Conservation (phyloP, 64 coral and sea anemone genomes). For the Actinia tenebrosa region DNA sequence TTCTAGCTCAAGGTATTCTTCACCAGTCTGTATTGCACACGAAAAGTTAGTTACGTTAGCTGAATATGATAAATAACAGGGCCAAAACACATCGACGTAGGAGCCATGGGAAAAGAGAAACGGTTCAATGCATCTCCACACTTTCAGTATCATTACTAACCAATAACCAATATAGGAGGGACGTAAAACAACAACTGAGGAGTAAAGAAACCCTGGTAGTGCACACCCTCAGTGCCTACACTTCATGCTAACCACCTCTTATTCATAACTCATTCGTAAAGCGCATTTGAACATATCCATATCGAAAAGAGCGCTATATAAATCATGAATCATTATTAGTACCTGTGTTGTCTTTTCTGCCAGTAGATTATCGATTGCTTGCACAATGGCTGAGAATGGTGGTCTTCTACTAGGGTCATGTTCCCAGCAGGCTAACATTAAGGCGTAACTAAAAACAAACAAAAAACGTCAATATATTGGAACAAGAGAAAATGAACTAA, state of each 20-base stretch:
- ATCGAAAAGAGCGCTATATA: too few relatives aligned
- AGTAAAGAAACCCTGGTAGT: too few relatives aligned
- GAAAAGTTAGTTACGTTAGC: background rate
- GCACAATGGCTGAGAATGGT: conserved; percentile 50
- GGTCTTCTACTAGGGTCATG: conserved; percentile 60
- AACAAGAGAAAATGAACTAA: too few relatives aligned
- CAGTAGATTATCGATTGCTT: conserved; percentile 62
- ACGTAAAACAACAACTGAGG: too few relatives aligned
- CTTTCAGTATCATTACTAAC: too few relatives aligned
- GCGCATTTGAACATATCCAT: too few relatives aligned
- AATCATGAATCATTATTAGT: background rate
- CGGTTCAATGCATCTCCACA: background rate
- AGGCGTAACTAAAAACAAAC: conserved; percentile 35
- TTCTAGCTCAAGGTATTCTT: conserved; percentile 73
- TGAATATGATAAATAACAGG: background rate
- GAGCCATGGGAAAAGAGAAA: background rate
- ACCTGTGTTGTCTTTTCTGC: conserved; percentile 52
- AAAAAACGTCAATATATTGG: background rate
- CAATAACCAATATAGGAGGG: too few relatives aligned
- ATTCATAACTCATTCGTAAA: too few relatives aligned
- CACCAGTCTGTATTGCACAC: conserved; percentile 49
- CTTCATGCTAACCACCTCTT: too few relatives aligned
- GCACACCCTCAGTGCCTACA: too few relatives aligned
- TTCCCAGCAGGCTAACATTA: conserved; percentile 65
- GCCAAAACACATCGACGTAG: too few relatives aligned